Evolutionary conservation across 2,888 invertebrate species (phyloP), one percentile per base, ranked within the genome.

Genomic region (Drosophila colorata): DNA sequence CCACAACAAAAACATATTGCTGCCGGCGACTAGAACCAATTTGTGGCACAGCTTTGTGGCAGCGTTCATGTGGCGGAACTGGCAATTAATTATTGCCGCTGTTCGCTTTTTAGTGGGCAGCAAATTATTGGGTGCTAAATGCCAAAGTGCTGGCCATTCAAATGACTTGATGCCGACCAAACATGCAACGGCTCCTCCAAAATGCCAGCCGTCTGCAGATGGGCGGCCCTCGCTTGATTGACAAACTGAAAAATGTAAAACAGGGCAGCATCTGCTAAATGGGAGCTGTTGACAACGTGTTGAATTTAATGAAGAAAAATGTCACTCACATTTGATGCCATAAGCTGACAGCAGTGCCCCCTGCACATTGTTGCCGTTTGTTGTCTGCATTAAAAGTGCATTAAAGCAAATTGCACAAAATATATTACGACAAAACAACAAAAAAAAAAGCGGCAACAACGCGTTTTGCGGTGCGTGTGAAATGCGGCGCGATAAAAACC

Each of bases 101-200:
- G 40, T 43, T 43, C 14, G 31, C 28, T 67, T 67, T 56, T 61
- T 37, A 72, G 55, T 55, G 46, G 51, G 33, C 52, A 66, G 51
- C 63, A 59, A 73, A 49, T 63, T 49, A 85, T 75, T 58, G 73
- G 82, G 82, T 87, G 85, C 66, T 78, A 85, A 87, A 65, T 76
- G 68, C 64, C 75, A 78, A 83, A 65, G 55, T 69, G 79, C 57
- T 64, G 69, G 38, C 49, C 68, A 70, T 61, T 60, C 37, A 61
- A 67, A 52, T 61, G 67, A 43, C 43, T 58, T 68, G 56, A 67
- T 74, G 75, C 52, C 37, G 18, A n/a, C 14, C 28, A 40, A 20
- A 64, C 70, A 79, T 66, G 76, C 79, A 66, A 79, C 47, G 44
- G 13, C 18, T n/a, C 9, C 28, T 28, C 35, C 35, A 37, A 20